Evolutionary conservation across 2,888 invertebrate species (phyloP).

Genomic region (Holacanthella duospinosa): DNA sequence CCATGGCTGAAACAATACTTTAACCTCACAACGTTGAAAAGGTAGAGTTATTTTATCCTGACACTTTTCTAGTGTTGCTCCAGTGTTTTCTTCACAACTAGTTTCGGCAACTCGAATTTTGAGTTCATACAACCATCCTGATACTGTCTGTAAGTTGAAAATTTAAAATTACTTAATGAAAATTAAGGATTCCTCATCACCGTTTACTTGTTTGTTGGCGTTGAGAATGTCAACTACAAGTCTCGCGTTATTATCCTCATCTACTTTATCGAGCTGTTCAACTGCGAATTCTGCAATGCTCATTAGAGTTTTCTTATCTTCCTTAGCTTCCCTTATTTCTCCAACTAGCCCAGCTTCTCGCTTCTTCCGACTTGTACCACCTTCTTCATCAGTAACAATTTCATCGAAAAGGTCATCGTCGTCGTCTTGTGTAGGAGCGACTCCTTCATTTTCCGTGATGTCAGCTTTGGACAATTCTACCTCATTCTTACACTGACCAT

Average conservation of each 20-base stretch:
- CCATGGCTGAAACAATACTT: conserved; percentile 37
- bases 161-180: background rate
- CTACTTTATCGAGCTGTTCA: conserved; percentile 45
- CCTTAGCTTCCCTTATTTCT: conserved; percentile 29
- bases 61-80: conserved; percentile 23
- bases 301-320: conserved; percentile 39
- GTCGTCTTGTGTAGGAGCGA: background rate
- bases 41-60: conserved; percentile 25
- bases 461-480: conserved; percentile 43
- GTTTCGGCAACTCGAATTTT: conserved; percentile 47
- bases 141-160: conserved; percentile 46
- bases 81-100: conserved; percentile 41
- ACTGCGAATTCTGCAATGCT: conserved; percentile 46
- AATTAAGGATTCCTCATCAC: background rate
- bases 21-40: conserved; percentile 28
- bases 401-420: conserved; percentile 38
- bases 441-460: conserved; percentile 29
- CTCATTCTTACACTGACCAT: conserved; percentile 58
- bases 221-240: conserved; percentile 45
- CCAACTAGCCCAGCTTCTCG: conserved; percentile 22
- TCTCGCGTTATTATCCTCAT: conserved; percentile 45
- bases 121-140: conserved; percentile 52
- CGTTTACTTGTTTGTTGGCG: conserved; percentile 41
- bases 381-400: conserved; percentile 38
- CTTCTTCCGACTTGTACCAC: conserved; percentile 9